Evolutionary conservation across 2,797 vertebrate genomes (phyloP).

Genomic region (Eutrigla gurnardus): DNA sequence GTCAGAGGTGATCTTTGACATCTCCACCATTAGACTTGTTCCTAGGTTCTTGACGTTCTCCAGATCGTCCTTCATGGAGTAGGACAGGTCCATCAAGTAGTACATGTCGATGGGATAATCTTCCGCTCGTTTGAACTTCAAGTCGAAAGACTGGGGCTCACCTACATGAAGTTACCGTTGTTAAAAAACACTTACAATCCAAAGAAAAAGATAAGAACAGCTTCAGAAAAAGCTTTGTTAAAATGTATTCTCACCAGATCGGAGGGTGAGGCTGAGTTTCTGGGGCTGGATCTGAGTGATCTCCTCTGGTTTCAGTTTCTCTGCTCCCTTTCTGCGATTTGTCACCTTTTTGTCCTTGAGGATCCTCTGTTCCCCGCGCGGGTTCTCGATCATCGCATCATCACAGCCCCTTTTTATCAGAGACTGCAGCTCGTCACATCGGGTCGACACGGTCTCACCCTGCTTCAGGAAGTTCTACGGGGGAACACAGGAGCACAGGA

Average conservation of each 20-base stretch:
- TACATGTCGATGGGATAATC: slow-evolving; percentile 99
- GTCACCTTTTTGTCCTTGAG: slow-evolving; percentile 88
- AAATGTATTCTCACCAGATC: slow-evolving; percentile 86
- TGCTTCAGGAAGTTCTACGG: slow-evolving; percentile 92
- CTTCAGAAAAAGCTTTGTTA: accelerated
- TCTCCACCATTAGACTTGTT: slow-evolving; percentile 92
- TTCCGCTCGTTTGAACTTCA: slow-evolving; percentile 96
- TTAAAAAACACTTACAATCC: slow-evolving; percentile 1
- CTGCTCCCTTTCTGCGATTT: slow-evolving; percentile 86
- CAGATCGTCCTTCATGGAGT: slow-evolving; percentile 98
- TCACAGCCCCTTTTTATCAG: slow-evolving; percentile 90
- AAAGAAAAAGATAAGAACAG: not conserved
- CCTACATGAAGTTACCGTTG: slow-evolving; percentile 76
- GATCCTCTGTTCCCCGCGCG: slow-evolving; percentile 81
- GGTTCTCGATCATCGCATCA: slow-evolving; percentile 88
- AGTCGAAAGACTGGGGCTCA: slow-evolving; percentile 90
- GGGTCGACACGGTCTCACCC: slow-evolving; percentile 94
- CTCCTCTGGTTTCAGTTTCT: slow-evolving; percentile 88
- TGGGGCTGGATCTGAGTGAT: slow-evolving; percentile 98
- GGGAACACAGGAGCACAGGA: not conserved
- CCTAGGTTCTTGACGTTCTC: slow-evolving; percentile 98
- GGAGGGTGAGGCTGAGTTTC: slow-evolving; percentile 88
- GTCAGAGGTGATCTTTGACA: slow-evolving; percentile 95
- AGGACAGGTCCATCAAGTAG: slow-evolving; percentile 99
- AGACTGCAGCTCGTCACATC: slow-evolving; percentile 93